These are phyloP conservation scores for Diceros bicornis DNA, from an alignment of 2,797 vertebrate species.

Conservation along the genomic window DNA sequence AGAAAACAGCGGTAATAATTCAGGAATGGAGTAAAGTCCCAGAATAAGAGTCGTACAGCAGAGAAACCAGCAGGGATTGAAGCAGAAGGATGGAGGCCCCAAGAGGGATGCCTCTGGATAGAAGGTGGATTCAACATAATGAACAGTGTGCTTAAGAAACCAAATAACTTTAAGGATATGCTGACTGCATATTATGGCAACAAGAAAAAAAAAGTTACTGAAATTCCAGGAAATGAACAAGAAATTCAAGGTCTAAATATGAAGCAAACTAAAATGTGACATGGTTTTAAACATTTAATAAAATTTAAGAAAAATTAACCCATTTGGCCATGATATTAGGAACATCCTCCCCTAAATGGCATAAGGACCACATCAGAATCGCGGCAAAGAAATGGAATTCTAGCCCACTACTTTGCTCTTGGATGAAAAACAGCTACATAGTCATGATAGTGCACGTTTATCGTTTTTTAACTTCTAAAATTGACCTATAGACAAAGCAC, in stretches of 20 bases:
- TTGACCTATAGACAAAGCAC: background rate
- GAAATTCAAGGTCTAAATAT: constrained; percentile 6
- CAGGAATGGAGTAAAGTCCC: background rate
- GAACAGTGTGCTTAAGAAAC: background rate
- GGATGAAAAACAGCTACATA: background rate
- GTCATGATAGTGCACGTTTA: background rate
- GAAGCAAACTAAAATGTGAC: constrained; percentile 22
- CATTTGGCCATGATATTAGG: background rate
- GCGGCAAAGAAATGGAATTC: background rate
- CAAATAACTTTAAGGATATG: background rate
- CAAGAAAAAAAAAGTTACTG: background rate
- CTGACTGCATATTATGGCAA: background rate
- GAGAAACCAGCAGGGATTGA: background rate
- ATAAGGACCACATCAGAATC: background rate
- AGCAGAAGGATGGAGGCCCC: background rate
- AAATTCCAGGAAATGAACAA: constrained; percentile 45
- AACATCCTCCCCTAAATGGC: background rate
- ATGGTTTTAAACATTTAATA: constrained; percentile 38
- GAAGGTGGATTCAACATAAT: background rate
- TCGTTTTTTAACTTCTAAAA: background rate
- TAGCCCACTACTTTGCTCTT: background rate
- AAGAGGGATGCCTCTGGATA: background rate
- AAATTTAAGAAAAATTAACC: background rate
- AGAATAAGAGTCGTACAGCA: background rate
- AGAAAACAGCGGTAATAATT: background rate